Evolutionary conservation across 2,888 invertebrate species (phyloP), one percentile per base, ranked within the genome.

Genomic region (Acanthosepion esculentum): DNA sequence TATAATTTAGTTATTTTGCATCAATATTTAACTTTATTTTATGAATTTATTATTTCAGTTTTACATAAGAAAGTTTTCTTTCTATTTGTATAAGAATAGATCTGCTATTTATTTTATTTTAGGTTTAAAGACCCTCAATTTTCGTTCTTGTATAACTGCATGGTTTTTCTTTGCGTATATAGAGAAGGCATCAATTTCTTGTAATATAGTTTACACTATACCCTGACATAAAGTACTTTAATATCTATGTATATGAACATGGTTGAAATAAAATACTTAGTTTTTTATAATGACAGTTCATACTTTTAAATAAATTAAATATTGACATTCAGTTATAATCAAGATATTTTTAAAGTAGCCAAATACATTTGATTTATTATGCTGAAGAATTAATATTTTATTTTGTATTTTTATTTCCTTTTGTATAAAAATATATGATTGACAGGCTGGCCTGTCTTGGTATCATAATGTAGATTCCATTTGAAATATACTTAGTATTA

Each of bases 361-460:
- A 23, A 23, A 78, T 15, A 78, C n/a, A 78, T 78, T 29, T 78
- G 26, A 29, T 78, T 78, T 78, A 78, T 78, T 78, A 6, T 33
- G 78, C n/a, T 29, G 4, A 48, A 92, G 29, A 23, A 0, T 48
- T 48, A 48, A 48, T 50, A 12, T 10, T 53, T 94, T 59, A 55
- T 64, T 53, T 64, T 94, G 12, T 33, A 53, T 94, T 48, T 55
- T 41, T 26, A 29, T 53, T 59, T 59, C 18, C 41, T 94, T 59
- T n/a, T 55, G n/a, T 94, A 94, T 64, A 7, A 53, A 53, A 53
- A 53, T n/a, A 94, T 50, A 94, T 50, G 55, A 41, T n/a, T 94
- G 50, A 33, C 94, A 59, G 33, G 59, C 94, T 55, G 94, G 94
- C 94, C 59, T 94, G 59, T 50, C 55, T n/a, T 26, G 59, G 50